Percentiles rank a stretch among this genome's conserved stretches.
Conservation (phyloP, 2,888 invertebrate species). For the Hetaerina titia region DNA sequence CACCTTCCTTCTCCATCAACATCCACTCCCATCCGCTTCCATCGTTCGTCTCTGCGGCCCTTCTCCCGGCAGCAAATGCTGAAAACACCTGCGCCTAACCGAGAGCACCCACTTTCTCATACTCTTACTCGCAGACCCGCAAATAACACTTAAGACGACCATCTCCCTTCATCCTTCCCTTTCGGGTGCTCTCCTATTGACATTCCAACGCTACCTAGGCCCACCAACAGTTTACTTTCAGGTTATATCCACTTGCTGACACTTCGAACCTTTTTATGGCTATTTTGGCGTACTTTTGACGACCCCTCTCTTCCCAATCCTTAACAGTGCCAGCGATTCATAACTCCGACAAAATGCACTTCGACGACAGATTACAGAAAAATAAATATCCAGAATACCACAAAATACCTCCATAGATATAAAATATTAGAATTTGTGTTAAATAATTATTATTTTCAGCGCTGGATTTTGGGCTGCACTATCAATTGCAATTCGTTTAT, state of each 20-base stretch:
- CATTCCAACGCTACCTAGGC: not conserved
- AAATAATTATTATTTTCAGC: too few relatives aligned
- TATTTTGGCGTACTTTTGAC: too few relatives aligned
- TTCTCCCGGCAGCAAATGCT: not conserved
- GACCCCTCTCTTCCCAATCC: too few relatives aligned
- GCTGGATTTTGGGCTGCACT: too few relatives aligned
- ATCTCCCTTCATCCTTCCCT: not conserved
- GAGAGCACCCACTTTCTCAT: conserved; percentile 17
- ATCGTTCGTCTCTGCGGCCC: conserved; percentile 20
- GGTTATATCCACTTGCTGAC: not conserved
- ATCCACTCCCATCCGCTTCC: conserved; percentile 49
- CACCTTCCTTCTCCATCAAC: conserved; percentile 57
- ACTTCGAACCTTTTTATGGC: not conserved
- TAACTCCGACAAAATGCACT: too few relatives aligned
- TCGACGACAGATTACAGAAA: too few relatives aligned
- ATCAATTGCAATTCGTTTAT: too few relatives aligned
- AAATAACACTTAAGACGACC: conserved; percentile 1
- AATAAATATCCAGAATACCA: too few relatives aligned
- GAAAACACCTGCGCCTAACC: conserved; percentile 44
- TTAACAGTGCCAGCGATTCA: too few relatives aligned
- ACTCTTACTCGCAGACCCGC: conserved; percentile 20
- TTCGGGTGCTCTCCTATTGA: not conserved
- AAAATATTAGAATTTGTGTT: too few relatives aligned
- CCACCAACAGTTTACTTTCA: not conserved
- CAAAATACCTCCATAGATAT: too few relatives aligned